phyloP scores from a whole-genome alignment of 1,140 invertebrate species.

The Zophobas atratus region DNA sequence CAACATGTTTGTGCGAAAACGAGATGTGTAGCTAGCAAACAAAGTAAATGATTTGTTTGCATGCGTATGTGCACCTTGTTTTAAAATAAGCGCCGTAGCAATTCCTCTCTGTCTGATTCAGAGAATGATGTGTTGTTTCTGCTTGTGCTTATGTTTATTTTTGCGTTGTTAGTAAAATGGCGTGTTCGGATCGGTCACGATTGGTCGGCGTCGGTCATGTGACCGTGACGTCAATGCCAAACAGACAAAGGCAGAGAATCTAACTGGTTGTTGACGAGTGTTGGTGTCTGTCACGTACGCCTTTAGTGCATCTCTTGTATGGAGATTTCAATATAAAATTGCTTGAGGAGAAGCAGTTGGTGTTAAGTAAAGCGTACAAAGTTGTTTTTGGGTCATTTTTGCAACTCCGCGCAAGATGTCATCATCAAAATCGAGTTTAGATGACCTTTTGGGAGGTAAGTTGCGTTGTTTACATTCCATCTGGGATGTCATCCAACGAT shows the following conservation, averaged over 20 bases:
- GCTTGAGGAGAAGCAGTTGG: constrained; percentile 19
- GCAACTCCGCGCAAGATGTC: constrained; percentile 60
- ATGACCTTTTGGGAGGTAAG: constrained; percentile 66
- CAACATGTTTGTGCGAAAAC: constrained; percentile 24
- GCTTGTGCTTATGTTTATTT: constrained; percentile 39
- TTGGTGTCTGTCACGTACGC: constrained; percentile 54
- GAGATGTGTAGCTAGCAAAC: constrained; percentile 13
- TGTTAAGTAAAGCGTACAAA: constrained; percentile 5
- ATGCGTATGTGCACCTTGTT: constrained; percentile 28
- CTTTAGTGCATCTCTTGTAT: constrained; percentile 33
- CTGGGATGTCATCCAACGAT: constrained; percentile 49
- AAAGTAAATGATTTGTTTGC: constrained; percentile 33
- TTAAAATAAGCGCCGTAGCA: constrained; percentile 41
- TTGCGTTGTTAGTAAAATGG: constrained; percentile 41
- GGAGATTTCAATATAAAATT: constrained; percentile 21
- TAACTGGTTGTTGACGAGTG: constrained; percentile 51
- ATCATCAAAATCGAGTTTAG: constrained; percentile 65
- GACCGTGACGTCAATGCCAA: constrained; percentile 42
- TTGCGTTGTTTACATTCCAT: constrained; percentile 63
- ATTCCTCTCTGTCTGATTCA: constrained; percentile 16
- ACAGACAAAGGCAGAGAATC: constrained; percentile 48
- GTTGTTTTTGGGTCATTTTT: constrained; percentile 24
- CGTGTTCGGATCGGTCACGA: constrained; percentile 9
- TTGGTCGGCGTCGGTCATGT: constrained; percentile 15
- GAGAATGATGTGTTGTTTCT: constrained; percentile 13